These are phyloP conservation scores for Exephanes ischioxanthus DNA, from an alignment of 2,888 invertebrate species.

Conservation along the genomic window DNA sequence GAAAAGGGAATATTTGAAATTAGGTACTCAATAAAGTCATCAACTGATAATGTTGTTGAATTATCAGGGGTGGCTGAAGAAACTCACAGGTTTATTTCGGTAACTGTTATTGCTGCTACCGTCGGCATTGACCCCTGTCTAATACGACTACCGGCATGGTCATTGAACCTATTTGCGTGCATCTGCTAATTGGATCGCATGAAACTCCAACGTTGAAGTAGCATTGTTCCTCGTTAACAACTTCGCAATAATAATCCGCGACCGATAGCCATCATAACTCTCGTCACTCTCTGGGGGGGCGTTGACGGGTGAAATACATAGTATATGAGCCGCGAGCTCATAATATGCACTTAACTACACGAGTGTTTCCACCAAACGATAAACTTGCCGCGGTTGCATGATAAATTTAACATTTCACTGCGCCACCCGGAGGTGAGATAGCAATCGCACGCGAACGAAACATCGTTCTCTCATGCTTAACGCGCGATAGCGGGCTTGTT, in stretches of 20 bases:
- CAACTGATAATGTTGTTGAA: slow-evolving; percentile 2
- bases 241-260: slow-evolving; percentile 59
- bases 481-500: slow-evolving; percentile 40
- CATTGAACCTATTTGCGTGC: slow-evolving; percentile 55
- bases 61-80: not conserved
- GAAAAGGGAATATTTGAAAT: slow-evolving; percentile 5
- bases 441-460: slow-evolving; percentile 53
- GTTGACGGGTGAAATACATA: not conserved
- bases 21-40: not conserved
- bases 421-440: slow-evolving; percentile 45
- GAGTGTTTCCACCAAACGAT: slow-evolving; percentile 58
- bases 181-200: slow-evolving; percentile 53
- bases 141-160: slow-evolving; percentile 25
- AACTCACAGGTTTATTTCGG: not conserved
- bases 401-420: slow-evolving; percentile 58
- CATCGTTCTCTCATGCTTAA: slow-evolving; percentile 50
- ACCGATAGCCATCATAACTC: slow-evolving; percentile 57
- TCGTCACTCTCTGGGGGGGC: slow-evolving; percentile 16
- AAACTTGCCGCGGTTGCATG: slow-evolving; percentile 28
- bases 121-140: slow-evolving; percentile 24
- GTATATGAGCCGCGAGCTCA: slow-evolving; percentile 53
- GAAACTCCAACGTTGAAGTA: slow-evolving; percentile 29
- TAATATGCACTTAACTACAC: slow-evolving; percentile 49
- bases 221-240: slow-evolving; percentile 59
- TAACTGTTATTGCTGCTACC: not conserved